Conservation (phyloP, 37 sponge, comb jelly and placozoan genomes). For the Chondrilla cf. caribensis region DNA sequence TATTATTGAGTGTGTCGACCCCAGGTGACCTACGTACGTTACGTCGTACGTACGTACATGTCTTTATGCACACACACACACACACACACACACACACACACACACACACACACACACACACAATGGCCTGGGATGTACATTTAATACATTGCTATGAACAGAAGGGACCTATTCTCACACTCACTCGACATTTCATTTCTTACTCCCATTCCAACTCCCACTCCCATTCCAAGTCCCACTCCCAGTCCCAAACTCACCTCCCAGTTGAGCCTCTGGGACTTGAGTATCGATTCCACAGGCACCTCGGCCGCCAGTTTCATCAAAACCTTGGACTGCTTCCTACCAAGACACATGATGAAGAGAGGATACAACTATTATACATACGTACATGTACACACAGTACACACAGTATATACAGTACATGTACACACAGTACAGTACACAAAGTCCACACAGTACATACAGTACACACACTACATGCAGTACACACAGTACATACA, state of each 20-base stretch:
- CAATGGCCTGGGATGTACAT: not conserved
- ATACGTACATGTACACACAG: not conserved
- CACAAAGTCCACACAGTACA: not conserved
- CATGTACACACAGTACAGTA: not conserved
- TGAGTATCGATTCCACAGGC: conserved; percentile 7
- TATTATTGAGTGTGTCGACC: no score
- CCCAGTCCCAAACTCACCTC: not conserved
- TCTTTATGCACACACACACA: not conserved
- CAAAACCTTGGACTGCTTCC: not conserved
- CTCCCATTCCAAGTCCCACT: no score
- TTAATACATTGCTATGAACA: not conserved
- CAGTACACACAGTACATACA: not conserved
- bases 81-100: not conserved
- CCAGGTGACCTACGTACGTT: no score
- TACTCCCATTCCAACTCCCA: no score
- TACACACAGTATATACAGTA: not conserved
- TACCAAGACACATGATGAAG: no score
- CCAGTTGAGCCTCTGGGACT: conserved; percentile 13
- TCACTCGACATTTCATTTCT: no score
- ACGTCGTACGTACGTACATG: not conserved
- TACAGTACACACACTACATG: not conserved
- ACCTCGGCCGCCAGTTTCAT: not conserved
- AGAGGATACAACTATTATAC: no score
- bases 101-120: not conserved
- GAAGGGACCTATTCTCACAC: no score